Percentiles rank a stretch among this genome's conserved stretches.
These are phyloP conservation scores for Pterophyllum scalare DNA, from an alignment of 2,113 vertebrate genomes.

Conservation along the genomic window DNA sequence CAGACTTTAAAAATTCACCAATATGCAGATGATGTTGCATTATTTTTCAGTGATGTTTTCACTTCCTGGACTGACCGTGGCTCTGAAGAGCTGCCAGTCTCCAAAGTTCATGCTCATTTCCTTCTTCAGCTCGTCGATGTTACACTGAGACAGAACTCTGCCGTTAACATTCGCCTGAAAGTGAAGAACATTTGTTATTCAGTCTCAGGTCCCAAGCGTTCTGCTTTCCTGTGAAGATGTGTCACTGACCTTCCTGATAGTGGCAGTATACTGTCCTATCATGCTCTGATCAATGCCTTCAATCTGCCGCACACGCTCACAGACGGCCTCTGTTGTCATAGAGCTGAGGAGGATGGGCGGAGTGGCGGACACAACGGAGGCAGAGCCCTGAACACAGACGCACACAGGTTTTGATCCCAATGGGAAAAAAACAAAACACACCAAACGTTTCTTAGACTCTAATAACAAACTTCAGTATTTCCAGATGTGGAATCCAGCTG, in stretches of 20 bases:
- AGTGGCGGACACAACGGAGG: constrained; percentile 73
- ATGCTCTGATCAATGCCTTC: constrained; percentile 94
- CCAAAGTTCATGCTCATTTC: constrained; percentile 99
- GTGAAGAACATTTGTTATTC: background rate
- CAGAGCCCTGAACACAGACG: constrained; percentile 69
- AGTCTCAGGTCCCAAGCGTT: background rate
- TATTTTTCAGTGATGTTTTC: background rate
- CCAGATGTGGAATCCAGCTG: background rate
- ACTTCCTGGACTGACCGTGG: constrained; percentile 81
- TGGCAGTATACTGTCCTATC: constrained; percentile 89
- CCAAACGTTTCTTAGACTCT: background rate
- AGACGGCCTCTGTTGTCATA: constrained; percentile 91
- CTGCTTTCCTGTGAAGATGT: background rate
- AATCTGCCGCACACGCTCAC: constrained; percentile 90
- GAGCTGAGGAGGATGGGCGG: constrained; percentile 84
- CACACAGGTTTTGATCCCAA: background rate
- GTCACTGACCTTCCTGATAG: constrained; percentile 88
- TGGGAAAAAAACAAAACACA: background rate
- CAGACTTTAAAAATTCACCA: background rate
- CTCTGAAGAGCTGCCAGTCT: constrained; percentile 98
- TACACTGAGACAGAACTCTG: constrained; percentile 93
- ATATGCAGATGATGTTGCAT: background rate
- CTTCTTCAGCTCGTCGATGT: constrained; percentile 96
- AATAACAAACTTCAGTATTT: background rate
- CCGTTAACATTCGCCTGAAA: constrained; percentile 95